Evolutionary conservation across 2,797 vertebrate species (phyloP).

Genomic region (Coendou prehensilis): DNA sequence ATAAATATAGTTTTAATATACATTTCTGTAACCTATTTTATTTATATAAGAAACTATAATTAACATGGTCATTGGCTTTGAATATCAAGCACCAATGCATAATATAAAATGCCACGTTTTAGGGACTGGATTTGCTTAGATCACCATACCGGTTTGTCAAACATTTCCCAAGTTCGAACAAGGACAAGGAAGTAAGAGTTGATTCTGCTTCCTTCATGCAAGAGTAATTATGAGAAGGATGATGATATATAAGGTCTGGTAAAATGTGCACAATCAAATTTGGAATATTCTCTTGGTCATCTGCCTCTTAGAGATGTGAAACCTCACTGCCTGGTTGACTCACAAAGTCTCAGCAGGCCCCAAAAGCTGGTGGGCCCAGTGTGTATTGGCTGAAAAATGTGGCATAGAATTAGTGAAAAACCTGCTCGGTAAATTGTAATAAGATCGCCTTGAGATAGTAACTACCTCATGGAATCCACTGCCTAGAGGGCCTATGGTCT

Average conservation of each 20-base stretch:
- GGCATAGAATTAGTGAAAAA: background rate
- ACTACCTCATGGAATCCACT: background rate
- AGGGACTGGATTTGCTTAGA: background rate
- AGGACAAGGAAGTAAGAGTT: background rate
- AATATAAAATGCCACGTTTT: background rate
- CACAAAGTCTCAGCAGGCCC: background rate
- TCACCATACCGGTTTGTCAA: background rate
- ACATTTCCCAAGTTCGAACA: background rate
- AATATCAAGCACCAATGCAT: constrained; percentile 2
- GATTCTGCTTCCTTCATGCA: background rate
- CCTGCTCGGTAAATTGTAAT: background rate
- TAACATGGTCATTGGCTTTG: background rate
- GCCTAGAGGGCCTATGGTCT: background rate
- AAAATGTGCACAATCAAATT: background rate
- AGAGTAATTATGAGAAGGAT: background rate
- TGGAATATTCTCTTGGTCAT: background rate
- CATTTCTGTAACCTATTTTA: constrained; percentile 69
- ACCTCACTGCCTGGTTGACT: background rate
- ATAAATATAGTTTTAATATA: constrained; percentile 70
- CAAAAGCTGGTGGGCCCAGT: no score
- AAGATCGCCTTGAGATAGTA: background rate
- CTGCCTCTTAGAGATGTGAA: background rate
- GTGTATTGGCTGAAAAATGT: background rate
- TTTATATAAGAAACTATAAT: constrained; percentile 69
- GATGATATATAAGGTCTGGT: background rate